These are phyloP conservation scores for Halcyon smyrnensis DNA, from an alignment of 2,797 vertebrate genomes.

Conservation along the genomic window DNA sequence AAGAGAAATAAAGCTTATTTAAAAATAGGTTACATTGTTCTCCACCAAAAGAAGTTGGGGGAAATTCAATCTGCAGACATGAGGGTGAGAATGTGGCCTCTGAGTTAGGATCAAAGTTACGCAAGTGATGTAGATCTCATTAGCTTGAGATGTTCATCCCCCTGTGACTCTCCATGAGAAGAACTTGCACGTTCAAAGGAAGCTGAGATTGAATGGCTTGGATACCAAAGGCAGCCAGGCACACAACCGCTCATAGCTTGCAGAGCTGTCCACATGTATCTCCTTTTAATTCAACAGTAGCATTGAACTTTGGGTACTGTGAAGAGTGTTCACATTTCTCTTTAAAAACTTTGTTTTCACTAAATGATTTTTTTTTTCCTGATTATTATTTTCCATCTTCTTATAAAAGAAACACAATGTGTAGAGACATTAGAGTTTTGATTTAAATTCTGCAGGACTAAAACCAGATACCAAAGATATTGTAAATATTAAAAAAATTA, in stretches of 20 bases:
- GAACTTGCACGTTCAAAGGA: background rate
- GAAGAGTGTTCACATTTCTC: background rate
- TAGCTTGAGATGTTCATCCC: background rate
- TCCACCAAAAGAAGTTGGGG: background rate
- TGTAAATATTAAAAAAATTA: conserved; percentile 48
- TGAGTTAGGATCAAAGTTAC: background rate
- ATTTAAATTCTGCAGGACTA: background rate
- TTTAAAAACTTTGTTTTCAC: background rate
- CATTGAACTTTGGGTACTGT: background rate
- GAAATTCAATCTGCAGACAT: background rate
- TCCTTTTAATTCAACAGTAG: background rate
- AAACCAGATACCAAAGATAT: conserved; percentile 37
- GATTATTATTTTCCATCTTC: background rate
- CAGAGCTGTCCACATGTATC: background rate
- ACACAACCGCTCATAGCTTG: background rate
- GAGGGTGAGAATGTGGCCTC: background rate
- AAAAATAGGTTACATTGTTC: background rate
- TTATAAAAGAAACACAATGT: background rate
- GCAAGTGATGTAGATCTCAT: background rate
- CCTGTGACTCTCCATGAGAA: background rate
- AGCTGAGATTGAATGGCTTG: background rate
- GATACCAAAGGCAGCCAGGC: background rate
- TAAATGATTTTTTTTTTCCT: background rate
- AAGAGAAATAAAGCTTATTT: background rate
- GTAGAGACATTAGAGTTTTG: background rate